Evolutionary conservation across 2,888 invertebrate species (phyloP), one percentile per base, ranked within the genome.

Genomic region (Philereme transversata): DNA sequence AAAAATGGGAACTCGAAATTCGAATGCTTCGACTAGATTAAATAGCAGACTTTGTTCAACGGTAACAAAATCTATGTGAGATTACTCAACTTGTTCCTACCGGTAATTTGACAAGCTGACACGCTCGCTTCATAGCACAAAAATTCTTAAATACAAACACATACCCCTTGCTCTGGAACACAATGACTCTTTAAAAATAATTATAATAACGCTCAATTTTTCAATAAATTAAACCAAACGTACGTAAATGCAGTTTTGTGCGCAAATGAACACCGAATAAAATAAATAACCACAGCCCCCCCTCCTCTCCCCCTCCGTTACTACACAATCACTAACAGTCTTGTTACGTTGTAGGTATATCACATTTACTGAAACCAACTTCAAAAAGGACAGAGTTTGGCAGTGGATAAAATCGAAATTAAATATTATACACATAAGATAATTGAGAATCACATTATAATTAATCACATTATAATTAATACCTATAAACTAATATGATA

Each of bases 401-500:
- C 90, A 88, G 84, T 86, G 74, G 79, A 77, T 79, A 79, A 72
- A 77, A 70, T 76, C 78, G 81, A 74, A 86, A 78, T 84, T 72
- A 81, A 85, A 79, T 83, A 77, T 78, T 83, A 82, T 83, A 72
- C 69, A 65, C 64, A 58, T 56, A 55, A 84, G 82, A 86, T 83
- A 87, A 83, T 86, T 84, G 87, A 84, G 81, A 87, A 91, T 90
- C 90, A 92, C 90, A 90, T 86, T 90, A 90, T 84, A 85, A 82
- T 87, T 89, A 90, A 88, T 89, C 90, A 92, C 90, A 90, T 86
- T 90, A 90, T 84, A 85, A 82, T 87, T 89, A 90, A 88, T 89
- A 90, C 90, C 91, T 90, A 92, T 65, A 88, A 83, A 84, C 79
- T 83, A 86, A 84, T 87, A 87, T 77, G 78, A 83, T 77, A 83